phyloP scores from a whole-genome alignment of 2,113 vertebrate species.

The Bambusicola thoracicus region DNA sequence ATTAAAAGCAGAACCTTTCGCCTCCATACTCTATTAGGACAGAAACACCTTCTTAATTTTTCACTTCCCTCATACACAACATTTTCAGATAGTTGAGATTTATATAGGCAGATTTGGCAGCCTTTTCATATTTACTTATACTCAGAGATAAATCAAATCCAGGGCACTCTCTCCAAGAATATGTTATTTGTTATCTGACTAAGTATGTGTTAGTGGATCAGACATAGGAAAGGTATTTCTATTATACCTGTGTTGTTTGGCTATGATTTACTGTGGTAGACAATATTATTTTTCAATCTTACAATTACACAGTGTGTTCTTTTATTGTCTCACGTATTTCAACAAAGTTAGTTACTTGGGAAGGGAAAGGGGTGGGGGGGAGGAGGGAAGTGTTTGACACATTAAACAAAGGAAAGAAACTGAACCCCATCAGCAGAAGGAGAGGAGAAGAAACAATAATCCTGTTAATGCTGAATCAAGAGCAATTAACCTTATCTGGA shows the following conservation, averaged over 20 bases:
- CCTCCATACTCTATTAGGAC: conserved; percentile 50
- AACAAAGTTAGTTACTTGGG: conserved; percentile 1
- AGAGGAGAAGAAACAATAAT: conserved; percentile 18
- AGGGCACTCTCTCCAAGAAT: conserved; percentile 67
- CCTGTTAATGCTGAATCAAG: background rate
- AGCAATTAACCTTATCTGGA: conserved; percentile 26
- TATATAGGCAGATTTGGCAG: conserved; percentile 74
- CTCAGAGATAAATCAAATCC: conserved; percentile 73
- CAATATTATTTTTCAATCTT: conserved; percentile 64
- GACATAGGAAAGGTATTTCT: conserved; percentile 72
- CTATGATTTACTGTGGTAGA: conserved; percentile 60
- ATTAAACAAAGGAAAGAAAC: conserved; percentile 24
- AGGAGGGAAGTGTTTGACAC: background rate
- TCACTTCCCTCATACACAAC: conserved; percentile 55
- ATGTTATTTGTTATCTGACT: conserved; percentile 77
- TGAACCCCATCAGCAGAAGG: background rate
- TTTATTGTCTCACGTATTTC: conserved; percentile 41
- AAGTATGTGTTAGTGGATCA: conserved; percentile 73
- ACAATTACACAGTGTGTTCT: conserved; percentile 51
- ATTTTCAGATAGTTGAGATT: conserved; percentile 68
- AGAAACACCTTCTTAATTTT: conserved; percentile 68
- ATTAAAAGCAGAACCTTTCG: conserved; percentile 48
- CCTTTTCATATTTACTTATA: conserved; percentile 75
- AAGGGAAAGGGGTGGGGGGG: background rate
- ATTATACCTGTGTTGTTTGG: conserved; percentile 68